These are phyloP conservation scores for Aegypius monachus DNA, from an alignment of 2,113 vertebrate genomes.

Conservation along the genomic window DNA sequence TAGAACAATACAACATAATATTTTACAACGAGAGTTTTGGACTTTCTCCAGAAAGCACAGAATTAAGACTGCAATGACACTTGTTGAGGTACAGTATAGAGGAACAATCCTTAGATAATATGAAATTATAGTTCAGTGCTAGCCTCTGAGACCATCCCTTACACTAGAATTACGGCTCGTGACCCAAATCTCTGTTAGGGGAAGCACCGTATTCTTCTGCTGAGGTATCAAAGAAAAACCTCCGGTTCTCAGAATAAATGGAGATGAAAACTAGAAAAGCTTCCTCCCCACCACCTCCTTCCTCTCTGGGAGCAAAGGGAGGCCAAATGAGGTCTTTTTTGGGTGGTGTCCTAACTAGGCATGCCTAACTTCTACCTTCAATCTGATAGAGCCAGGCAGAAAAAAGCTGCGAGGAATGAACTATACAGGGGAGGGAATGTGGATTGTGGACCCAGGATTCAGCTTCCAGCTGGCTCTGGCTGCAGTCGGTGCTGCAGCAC, in stretches of 20 bases:
- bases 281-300: background rate
- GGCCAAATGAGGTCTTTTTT: background rate
- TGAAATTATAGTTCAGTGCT: background rate
- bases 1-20: background rate
- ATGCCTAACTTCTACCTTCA: background rate
- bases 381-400: background rate
- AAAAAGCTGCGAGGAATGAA: background rate
- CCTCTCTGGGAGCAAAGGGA: fast-evolving
- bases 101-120: background rate
- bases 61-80: background rate
- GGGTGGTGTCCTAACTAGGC: background rate
- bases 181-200: background rate
- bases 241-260: background rate
- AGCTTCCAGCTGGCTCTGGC: fast-evolving
- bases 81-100: background rate
- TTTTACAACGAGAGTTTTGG: background rate
- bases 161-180: fast-evolving
- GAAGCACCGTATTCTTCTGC: background rate
- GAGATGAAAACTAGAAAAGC: background rate
- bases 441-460: background rate
- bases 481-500: background rate
- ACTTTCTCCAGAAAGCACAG: background rate
- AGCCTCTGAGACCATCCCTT: background rate
- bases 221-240: background rate
- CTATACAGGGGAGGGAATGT: background rate